Base-by-base conservation (phyloP, 2,113 vertebrate genomes). In the Acanthochromis polyacanthus region DNA sequence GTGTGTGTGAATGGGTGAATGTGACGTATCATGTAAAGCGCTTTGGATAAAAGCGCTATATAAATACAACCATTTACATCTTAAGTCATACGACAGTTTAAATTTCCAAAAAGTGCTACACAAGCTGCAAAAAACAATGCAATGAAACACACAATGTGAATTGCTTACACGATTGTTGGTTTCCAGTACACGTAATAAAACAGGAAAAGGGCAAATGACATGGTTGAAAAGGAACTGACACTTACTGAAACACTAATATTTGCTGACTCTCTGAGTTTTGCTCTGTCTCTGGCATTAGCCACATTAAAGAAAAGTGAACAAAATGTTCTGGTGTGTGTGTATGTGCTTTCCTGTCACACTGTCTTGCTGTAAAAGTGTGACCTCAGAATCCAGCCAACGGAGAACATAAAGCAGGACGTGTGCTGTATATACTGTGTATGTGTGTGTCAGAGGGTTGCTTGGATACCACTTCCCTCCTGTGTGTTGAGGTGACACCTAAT, bases 401-500 rank as follows among this genome's bases (percentile, higher is more conserved):
- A 57, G 28, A 75, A 58, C 30, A 64, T 20, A 38, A 43, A 45
- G 61, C 23, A 53, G 28, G 3, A 70, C 25, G 22, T 55, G 22
- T 20, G 25, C 71, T 45, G 5, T 67, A 3, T 59, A 25, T 46
- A 55, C 53, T 62, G 56, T 69, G 64, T 57, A n/a, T 65, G 36
- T 52, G 32, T 36, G 32, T 36, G 32, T 36, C 7, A 52, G 57
- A 12, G 20, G 38, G 82, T 84, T 84, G 80, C 82, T 89, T 78
- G 45, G 82, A 9, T 71, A 89, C 78, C 36, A 74, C 25, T 65
- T 60, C 30, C 46, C 56, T 28, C 20, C 19, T 0, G 10, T 56
- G 65, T 50, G 43, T 5, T 23, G 25, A 82, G 23, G 53, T 75
- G 61, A 74, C 73, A 72, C 68, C 40, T 82, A 81, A 83, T 89